Evolutionary conservation across 1,140 invertebrate species (phyloP), one percentile per base, ranked within the genome.

Genomic region (Drosophila nasuta): DNA sequence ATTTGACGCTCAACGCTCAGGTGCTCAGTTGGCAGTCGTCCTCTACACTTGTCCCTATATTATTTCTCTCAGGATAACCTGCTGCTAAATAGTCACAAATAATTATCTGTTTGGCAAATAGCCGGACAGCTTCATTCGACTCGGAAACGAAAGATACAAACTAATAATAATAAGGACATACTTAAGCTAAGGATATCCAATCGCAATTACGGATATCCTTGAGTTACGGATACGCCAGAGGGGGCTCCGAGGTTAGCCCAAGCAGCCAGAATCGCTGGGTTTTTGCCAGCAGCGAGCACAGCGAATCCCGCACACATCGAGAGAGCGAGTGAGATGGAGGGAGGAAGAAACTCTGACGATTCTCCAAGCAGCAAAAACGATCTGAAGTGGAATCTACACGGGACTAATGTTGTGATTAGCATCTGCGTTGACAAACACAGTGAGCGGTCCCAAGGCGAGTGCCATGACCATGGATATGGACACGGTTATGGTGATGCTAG

Each of bases 371-470:
- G 51, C 41, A 13, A 3, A 43, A 13, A 5, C n/a, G 35, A 56
- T 73, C 77, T 89, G 81, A 89, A 89, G 85, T 89, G 78, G 83
- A 80, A 82, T 71, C 81, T 77, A 66, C 76, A 72, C 77, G 66
- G 69, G 67, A 78, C 90, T 91, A 91, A 91, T 91, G 91, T 88
- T 85, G 91, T 92, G 91, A 91, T 92, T 92, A 92, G 91, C 91
- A 92, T 92, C 91, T 92, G 91, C 91, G 91, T 92, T 92, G 91
- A 92, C 91, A 92, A 92, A 91, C 81, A 51, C 91, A 92, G 91
- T 75, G 38, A 87, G 91, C 41, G 82, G 81, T 88, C 78, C 75
- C 83, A 87, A 87, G 83, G 83, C 69, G 49, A 85, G 56, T 33
- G 35, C 13, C 51, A 51, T 20, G 66, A 63, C 57, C 48, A 65